These are phyloP conservation scores for Oreochromis tanganicae DNA, from an alignment of 2,113 vertebrate species.

Conservation along the genomic window DNA sequence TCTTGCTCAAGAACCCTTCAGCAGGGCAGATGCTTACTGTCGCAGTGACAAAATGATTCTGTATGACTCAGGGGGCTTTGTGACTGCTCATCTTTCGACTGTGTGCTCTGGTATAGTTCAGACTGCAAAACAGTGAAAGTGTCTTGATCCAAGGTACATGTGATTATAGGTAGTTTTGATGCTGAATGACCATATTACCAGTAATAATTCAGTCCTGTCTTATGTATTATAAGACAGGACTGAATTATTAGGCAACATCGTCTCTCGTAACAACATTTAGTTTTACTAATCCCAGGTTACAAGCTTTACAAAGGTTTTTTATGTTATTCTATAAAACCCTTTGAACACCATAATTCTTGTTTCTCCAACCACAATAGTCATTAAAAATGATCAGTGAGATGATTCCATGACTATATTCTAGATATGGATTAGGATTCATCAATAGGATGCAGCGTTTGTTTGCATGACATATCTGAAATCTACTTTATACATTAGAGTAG, in stretches of 20 bases:
- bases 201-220: background rate
- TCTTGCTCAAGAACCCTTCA: conserved; percentile 9
- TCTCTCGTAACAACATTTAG: background rate
- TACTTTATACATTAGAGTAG: background rate
- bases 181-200: background rate
- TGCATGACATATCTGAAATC: background rate
- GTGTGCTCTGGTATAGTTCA: background rate
- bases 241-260: background rate
- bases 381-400: background rate
- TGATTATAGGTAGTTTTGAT: background rate
- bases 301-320: background rate
- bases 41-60: background rate
- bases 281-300: background rate
- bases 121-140: background rate
- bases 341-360: background rate
- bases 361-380: background rate
- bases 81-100: background rate
- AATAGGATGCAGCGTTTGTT: background rate
- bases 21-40: background rate
- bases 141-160: background rate
- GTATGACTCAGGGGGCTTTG: background rate
- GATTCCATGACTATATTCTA: background rate
- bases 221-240: too few relatives aligned
- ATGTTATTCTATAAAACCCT: background rate
- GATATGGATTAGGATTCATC: background rate